Percentiles rank a stretch among this genome's conserved stretches.
phyloP scores from a whole-genome alignment of 2,797 vertebrate genomes.

The Crax fasciolata region DNA sequence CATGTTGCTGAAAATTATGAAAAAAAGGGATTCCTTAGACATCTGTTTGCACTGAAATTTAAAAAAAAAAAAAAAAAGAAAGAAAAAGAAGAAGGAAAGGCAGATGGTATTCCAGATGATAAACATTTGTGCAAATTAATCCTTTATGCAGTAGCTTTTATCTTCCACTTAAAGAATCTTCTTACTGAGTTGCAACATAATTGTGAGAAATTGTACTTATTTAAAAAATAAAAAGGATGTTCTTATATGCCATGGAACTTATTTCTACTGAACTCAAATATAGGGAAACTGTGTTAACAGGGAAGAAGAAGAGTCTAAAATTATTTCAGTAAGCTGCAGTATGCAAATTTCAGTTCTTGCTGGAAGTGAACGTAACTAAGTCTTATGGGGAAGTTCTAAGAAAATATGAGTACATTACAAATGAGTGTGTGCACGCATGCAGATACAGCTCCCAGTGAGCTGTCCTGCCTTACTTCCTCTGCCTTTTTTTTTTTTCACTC shows the following conservation, averaged over 20 bases:
- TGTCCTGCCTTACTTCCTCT: not conserved
- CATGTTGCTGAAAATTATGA: slow-evolving; percentile 67
- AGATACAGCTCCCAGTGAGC: not conserved
- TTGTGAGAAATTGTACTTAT: slow-evolving; percentile 44
- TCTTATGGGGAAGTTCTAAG: not conserved
- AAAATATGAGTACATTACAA: not conserved
- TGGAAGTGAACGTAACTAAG: not conserved
- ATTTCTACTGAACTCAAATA: not conserved
- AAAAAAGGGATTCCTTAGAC: slow-evolving; percentile 79
- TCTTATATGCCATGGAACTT: not conserved
- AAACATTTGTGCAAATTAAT: slow-evolving; percentile 70
- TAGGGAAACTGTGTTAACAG: not conserved
- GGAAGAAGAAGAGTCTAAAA: not conserved
- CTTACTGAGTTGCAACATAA: slow-evolving; percentile 52
- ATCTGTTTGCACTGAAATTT: slow-evolving; percentile 77
- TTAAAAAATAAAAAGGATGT: not conserved
- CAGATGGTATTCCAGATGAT: slow-evolving; percentile 57
- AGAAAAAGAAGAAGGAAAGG: slow-evolving; percentile 43
- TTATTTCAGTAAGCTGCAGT: not conserved
- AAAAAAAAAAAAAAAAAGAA: slow-evolving; percentile 35
- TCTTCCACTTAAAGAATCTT: slow-evolving; percentile 33
- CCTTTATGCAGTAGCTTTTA: slow-evolving; percentile 74
- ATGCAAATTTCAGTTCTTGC: not conserved
- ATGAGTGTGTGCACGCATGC: not conserved
- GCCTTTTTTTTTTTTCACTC: not conserved